phyloP scores from a whole-genome alignment of 1,140 invertebrate genomes.

The Bombus terrestris region DNA sequence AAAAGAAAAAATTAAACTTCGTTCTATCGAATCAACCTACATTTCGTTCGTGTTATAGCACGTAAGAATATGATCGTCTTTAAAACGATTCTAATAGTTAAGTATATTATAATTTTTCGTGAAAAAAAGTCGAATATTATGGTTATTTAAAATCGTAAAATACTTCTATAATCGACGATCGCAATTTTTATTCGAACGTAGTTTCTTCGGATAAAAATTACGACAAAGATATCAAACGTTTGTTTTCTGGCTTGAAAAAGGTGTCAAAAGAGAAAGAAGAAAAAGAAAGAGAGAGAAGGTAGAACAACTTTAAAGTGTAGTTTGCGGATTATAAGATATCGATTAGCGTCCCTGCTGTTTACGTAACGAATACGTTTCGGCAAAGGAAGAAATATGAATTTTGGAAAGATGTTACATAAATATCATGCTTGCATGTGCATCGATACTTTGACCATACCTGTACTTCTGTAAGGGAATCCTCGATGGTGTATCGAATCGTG shows the following conservation, averaged over 20 bases:
- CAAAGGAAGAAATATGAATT: not conserved
- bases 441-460: slow-evolving; percentile 40
- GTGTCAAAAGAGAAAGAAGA: no score
- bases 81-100: no score
- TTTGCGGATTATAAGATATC: not conserved
- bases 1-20: not conserved
- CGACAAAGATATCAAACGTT: not conserved
- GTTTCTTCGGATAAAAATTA: not conserved
- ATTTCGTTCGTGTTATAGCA: not conserved
- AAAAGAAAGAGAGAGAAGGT: not conserved
- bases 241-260: not conserved
- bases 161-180: not conserved
- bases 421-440: not conserved
- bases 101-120: not conserved
- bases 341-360: slow-evolving; percentile 29
- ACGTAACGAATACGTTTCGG: not conserved
- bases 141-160: not conserved
- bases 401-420: not conserved
- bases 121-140: not conserved
- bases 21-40: no score
- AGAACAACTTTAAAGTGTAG: not conserved
- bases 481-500: slow-evolving; percentile 12
- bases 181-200: not conserved
- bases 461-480: not conserved
- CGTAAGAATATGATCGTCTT: not conserved